phyloP scores from a whole-genome alignment of 2,797 vertebrate genomes.

The Garrulus glandarius region DNA sequence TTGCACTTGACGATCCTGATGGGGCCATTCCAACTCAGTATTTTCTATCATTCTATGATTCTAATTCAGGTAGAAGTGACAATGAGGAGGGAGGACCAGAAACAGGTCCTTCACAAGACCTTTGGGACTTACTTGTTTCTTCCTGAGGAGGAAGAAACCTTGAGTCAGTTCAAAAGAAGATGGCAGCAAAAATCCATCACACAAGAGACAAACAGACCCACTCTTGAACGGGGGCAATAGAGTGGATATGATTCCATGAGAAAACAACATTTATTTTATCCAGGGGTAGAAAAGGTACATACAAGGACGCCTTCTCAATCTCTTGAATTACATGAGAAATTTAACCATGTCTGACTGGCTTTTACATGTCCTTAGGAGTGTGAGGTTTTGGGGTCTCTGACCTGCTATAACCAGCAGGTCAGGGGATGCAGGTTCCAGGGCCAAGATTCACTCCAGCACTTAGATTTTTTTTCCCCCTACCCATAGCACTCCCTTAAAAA shows the following conservation, averaged over 20 bases:
- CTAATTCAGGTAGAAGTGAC: not conserved
- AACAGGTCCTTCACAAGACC: not conserved
- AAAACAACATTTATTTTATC: not conserved
- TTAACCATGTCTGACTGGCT: not conserved
- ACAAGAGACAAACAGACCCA: not conserved
- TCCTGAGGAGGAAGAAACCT: not conserved
- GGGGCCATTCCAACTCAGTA: not conserved
- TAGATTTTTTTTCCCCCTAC: not conserved
- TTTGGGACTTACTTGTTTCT: not conserved
- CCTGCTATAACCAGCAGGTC: not conserved
- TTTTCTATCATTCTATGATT: not conserved
- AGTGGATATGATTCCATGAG: not conserved
- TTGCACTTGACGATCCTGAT: fast-evolving
- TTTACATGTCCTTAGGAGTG: not conserved
- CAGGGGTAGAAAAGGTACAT: not conserved
- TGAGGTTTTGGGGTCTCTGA: not conserved
- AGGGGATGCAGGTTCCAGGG: not conserved
- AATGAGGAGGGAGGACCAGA: not conserved
- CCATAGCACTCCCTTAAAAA: not conserved
- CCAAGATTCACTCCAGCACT: not conserved
- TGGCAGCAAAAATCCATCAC: not conserved
- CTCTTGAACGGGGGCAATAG: not conserved
- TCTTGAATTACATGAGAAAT: not conserved
- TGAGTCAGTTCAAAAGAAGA: not conserved
- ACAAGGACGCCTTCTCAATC: not conserved